Evolutionary conservation across 2,113 vertebrate species (phyloP), one percentile per base, ranked within the genome.

Genomic region (Elephas maximus): DNA sequence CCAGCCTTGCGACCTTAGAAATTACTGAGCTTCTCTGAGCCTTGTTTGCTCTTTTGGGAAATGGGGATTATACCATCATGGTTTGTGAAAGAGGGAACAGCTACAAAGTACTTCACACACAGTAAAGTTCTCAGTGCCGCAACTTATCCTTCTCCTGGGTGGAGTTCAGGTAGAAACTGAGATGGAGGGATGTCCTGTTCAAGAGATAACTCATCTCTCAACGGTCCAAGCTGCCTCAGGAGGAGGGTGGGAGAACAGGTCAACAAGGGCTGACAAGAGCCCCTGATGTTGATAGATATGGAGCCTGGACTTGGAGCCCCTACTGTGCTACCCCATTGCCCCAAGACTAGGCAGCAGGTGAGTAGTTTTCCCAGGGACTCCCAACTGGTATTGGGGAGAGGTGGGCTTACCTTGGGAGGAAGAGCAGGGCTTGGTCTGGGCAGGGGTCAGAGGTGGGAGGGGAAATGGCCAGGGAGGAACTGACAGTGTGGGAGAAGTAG

Each of bases 271-370:
- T 98, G 94, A 98, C 92, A 96, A 92, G 95, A 88, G 90, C 69
- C 94, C 92, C 96, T 96, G 93, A 71, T 95, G 86, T 93, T 92
- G 88, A 88, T 67, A 97, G 95, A 97, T 62, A 98, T 98, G 97
- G 96, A 97, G 69, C 77, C 90, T 53, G 93, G 93, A 97, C 67
- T 74, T 44, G 77, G 92, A 97, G 78, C 81, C 80, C 90, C 92
- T 73, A 63, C 97, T 9, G 73, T 57, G 48, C 95, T 88, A 88
- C 74, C 73, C 94, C n/a, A 41, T 84, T 67, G 81, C 88, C 77
- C 60, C 28, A 60, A 15, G 77, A 90, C 87, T 86, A 88, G 53
- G 77, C 28, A 33, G 62, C 97, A 97, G 97, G 97, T 98, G 92
- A 98, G 97, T 90, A 60, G 17, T 26, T 90, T 84, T 44, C 76